Percentiles rank a stretch among this genome's conserved stretches.
Conservation (phyloP, 2,113 vertebrate species). For the Poeciliopsis occidentalis region DNA sequence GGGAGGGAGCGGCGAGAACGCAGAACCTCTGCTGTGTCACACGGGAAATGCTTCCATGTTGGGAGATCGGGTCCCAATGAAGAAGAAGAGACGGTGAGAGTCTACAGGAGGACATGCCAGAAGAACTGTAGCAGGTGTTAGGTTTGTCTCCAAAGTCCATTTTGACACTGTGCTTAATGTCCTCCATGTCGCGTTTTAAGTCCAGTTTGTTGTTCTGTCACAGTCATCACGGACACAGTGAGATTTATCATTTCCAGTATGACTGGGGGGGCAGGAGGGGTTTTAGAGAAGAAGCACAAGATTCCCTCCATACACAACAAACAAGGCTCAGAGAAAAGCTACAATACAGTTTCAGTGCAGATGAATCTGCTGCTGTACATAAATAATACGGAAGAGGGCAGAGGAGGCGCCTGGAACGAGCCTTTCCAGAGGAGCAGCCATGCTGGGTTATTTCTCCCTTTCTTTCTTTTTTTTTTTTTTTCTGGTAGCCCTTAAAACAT, state of each 20-base stretch:
- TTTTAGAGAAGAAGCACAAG: background rate
- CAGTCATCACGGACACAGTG: slow-evolving; percentile 79
- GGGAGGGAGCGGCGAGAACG: slow-evolving; percentile 49
- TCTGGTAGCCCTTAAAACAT: slow-evolving; percentile 77
- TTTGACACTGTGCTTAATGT: slow-evolving; percentile 55
- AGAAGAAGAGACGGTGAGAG: slow-evolving; percentile 48
- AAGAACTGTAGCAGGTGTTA: background rate
- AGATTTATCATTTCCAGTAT: slow-evolving; percentile 60
- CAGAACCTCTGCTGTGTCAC: background rate
- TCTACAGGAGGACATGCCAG: slow-evolving; percentile 20
- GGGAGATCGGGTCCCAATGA: slow-evolving; percentile 43
- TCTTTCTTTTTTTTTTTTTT: background rate
- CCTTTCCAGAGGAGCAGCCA: slow-evolving; percentile 22
- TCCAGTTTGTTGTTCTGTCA: background rate
- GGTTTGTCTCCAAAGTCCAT: background rate
- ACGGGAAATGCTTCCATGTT: slow-evolving; percentile 36
- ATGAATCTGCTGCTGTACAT: slow-evolving; percentile 37
- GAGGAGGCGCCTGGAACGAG: slow-evolving; percentile 35
- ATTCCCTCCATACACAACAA: slow-evolving; percentile 44
- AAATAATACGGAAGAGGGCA: slow-evolving; percentile 49
- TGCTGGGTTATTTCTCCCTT: slow-evolving; percentile 15
- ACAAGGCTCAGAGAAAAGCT: slow-evolving; percentile 62
- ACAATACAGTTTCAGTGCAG: slow-evolving; percentile 23
- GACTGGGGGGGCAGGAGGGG: slow-evolving; percentile 9
- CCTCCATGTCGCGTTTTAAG: background rate